These are phyloP conservation scores for Parnassius smintheus DNA, from an alignment of 2,888 invertebrate species.

Conservation along the genomic window DNA sequence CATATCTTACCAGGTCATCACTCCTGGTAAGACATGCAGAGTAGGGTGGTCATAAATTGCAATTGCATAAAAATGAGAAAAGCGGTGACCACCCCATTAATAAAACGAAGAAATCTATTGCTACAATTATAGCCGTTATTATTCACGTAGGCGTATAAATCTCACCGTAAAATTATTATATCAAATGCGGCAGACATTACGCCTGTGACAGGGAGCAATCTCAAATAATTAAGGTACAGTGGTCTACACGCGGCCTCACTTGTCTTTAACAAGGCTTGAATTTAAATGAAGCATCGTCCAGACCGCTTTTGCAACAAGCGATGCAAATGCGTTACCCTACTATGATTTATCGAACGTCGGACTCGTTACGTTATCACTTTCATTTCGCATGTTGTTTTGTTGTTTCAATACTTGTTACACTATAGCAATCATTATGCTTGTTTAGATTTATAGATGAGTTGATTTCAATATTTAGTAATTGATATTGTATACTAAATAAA, in stretches of 20 bases:
- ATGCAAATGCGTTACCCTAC: conserved; percentile 35
- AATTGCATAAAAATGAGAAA: too few species aligned
- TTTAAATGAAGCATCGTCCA: conserved; percentile 38
- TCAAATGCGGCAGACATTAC: conserved; percentile 44
- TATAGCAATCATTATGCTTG: conserved; percentile 14
- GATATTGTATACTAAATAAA: conserved; percentile 9
- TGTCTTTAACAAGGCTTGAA: conserved; percentile 35
- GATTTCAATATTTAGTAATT: conserved; percentile 13
- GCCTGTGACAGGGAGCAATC: conserved; percentile 45
- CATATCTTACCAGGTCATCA: too few species aligned
- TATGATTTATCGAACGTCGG: conserved; percentile 31
- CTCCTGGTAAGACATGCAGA: too few species aligned
- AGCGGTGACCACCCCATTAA: too few species aligned
- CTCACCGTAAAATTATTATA: conserved; percentile 45
- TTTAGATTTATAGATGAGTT: conserved; percentile 12
- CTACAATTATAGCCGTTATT: conserved; percentile 13
- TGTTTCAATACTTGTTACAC: conserved; percentile 15
- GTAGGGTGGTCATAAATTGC: too few species aligned
- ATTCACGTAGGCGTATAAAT: conserved; percentile 25
- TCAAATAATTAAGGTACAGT: conserved; percentile 52
- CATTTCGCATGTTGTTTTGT: conserved; percentile 25
- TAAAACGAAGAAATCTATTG: too few species aligned
- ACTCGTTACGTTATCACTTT: conserved; percentile 31
- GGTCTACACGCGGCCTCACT: conserved; percentile 33
- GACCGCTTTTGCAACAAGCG: conserved; percentile 32